Percentiles rank a stretch among this genome's conserved stretches.
Conservation (phyloP, 1,140 invertebrate genomes). For the Lucilia sericata region DNA sequence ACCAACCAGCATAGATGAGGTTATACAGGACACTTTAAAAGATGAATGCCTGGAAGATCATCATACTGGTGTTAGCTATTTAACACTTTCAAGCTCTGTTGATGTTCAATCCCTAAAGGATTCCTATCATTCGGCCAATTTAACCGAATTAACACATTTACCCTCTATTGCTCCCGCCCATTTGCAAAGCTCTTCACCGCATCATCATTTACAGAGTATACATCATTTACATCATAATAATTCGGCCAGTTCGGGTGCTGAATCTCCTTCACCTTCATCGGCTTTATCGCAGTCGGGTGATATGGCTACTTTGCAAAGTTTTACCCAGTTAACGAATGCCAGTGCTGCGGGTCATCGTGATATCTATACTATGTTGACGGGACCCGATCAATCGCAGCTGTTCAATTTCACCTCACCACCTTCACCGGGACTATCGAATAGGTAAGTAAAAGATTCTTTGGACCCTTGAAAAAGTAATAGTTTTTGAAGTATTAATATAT, state of each 20-base stretch:
- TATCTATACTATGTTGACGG: constrained; percentile 56
- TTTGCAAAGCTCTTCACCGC: constrained; percentile 23
- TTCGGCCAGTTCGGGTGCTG: constrained; percentile 61
- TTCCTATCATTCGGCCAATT: constrained; percentile 45
- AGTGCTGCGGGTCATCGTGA: constrained; percentile 52
- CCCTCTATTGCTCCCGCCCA: constrained; percentile 44
- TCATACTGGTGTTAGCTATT: constrained; percentile 57
- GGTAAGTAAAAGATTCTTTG: constrained; percentile 54
- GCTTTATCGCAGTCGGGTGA: constrained; percentile 54
- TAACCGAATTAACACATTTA: constrained; percentile 45
- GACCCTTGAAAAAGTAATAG: too few species aligned
- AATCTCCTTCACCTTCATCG: constrained; percentile 60
- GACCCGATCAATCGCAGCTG: constrained; percentile 53
- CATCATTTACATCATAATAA: constrained; percentile 57
- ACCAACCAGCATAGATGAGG: constrained; percentile 62
- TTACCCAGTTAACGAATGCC: constrained; percentile 62
- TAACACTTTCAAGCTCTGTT: constrained; percentile 57
- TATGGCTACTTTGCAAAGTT: constrained; percentile 56
- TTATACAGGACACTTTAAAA: constrained; percentile 66
- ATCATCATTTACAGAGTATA: constrained; percentile 48
- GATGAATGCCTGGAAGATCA: constrained; percentile 63
- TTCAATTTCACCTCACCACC: constrained; percentile 57
- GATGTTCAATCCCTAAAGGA: constrained; percentile 57
- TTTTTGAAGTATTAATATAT: background rate
- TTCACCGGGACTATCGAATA: constrained; percentile 56